Evolutionary conservation across 2,113 vertebrate genomes (phyloP).

Genomic region (Rhizomys pruinosus): DNA sequence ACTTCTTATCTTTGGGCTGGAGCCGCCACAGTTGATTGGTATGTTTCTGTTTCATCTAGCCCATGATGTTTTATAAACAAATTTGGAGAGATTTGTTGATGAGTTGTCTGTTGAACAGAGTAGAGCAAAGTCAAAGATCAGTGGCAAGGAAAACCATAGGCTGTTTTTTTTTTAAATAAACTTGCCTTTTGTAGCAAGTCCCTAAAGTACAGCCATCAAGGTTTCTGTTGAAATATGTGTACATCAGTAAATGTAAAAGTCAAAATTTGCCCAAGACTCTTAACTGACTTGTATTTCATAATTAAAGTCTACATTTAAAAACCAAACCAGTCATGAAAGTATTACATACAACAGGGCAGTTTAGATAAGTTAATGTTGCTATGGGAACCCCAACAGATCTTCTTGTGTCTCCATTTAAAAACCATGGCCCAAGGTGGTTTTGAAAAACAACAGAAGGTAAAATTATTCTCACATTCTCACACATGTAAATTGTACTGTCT

Average conservation of each 20-base stretch:
- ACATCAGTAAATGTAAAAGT: slow-evolving; percentile 61
- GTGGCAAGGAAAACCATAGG: slow-evolving; percentile 15
- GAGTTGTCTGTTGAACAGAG: not conserved
- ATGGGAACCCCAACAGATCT: slow-evolving; percentile 80
- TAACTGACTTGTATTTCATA: slow-evolving; percentile 71
- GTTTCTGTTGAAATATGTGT: slow-evolving; percentile 55
- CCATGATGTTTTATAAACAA: not conserved
- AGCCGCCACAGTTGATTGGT: not conserved
- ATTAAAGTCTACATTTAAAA: slow-evolving; percentile 75
- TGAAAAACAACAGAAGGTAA: slow-evolving; percentile 84
- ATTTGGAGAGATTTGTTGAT: slow-evolving; percentile 26
- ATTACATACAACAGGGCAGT: slow-evolving; percentile 75
- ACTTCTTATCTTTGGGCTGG: not conserved
- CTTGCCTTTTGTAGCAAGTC: slow-evolving; percentile 49
- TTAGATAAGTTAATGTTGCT: slow-evolving; percentile 81
- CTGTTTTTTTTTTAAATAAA: slow-evolving; percentile 5
- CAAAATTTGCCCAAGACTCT: slow-evolving; percentile 65
- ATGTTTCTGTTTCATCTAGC: slow-evolving; percentile 31
- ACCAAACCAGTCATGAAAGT: slow-evolving; percentile 72
- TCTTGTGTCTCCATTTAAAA: slow-evolving; percentile 79
- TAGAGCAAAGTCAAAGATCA: slow-evolving; percentile 20
- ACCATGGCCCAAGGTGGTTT: slow-evolving; percentile 82
- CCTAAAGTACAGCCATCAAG: slow-evolving; percentile 40
- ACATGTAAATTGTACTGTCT: slow-evolving; percentile 83
- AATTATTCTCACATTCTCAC: slow-evolving; percentile 82